A percentile compares a stretch with the other conserved stretches of the same genome.
phyloP scores from a whole-genome alignment of 2,113 vertebrate species.

The Boulengeromyrus knoepffleri region DNA sequence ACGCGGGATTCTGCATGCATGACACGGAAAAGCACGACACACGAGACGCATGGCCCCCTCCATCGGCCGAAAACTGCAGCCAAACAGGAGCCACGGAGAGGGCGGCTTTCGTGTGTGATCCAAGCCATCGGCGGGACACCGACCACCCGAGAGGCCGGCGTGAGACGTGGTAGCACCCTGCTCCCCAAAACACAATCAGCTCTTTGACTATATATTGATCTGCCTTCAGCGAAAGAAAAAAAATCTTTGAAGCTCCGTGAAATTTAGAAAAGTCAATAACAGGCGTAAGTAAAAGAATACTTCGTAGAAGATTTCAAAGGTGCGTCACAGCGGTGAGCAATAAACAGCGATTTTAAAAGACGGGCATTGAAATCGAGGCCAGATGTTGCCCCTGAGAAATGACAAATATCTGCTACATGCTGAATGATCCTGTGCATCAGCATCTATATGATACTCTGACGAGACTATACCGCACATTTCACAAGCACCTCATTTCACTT shows the following conservation, averaged over 20 bases:
- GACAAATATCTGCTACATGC: not conserved
- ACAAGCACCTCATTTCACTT: not conserved
- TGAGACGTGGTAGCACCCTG: not conserved
- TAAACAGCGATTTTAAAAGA: not conserved
- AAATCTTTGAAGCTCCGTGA: not conserved
- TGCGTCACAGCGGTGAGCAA: not conserved
- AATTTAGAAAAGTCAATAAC: not conserved
- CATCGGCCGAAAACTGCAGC: not conserved
- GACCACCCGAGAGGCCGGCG: too few relatives aligned
- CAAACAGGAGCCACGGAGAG: too few relatives aligned
- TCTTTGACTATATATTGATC: not conserved
- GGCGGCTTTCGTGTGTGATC: not conserved
- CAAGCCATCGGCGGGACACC: too few relatives aligned
- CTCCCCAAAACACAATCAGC: not conserved
- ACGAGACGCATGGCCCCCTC: not conserved
- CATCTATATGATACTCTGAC: not conserved
- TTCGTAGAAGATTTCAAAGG: not conserved
- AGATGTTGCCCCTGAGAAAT: not conserved
- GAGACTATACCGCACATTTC: not conserved
- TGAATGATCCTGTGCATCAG: not conserved
- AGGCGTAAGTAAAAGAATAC: not conserved
- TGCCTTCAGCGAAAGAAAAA: not conserved
- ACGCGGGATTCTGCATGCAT: not conserved
- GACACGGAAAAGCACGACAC: not conserved
- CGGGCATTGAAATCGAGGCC: not conserved